Evolutionary conservation across 2,888 invertebrate species (phyloP).

Genomic region (Nudaria mundana): DNA sequence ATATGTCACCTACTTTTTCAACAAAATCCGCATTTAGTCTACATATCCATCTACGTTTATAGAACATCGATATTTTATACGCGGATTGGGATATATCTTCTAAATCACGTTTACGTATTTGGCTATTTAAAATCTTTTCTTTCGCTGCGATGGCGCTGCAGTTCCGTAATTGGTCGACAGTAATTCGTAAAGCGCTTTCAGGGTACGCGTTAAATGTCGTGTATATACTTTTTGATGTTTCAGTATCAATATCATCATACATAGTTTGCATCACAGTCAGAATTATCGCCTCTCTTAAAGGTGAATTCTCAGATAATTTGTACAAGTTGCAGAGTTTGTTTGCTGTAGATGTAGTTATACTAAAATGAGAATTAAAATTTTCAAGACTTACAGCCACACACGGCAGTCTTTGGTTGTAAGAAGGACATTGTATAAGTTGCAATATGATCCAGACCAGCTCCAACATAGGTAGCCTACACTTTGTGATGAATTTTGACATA

Average conservation of each 20-base stretch:
- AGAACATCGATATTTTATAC: constrained; percentile 59
- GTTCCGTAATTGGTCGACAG: constrained; percentile 61
- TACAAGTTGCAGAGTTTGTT: constrained; percentile 51
- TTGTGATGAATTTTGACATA: constrained; percentile 52
- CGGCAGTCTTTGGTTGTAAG: constrained; percentile 43
- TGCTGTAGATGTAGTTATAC: constrained; percentile 45
- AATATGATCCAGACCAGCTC: constrained; percentile 61
- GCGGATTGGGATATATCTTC: constrained; percentile 61
- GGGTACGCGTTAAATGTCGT: constrained; percentile 50
- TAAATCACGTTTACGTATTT: constrained; percentile 53
- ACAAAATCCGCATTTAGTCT: constrained; percentile 57
- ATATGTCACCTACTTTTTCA: constrained; percentile 36
- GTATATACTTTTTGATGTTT: constrained; percentile 52
- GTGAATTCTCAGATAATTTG: constrained; percentile 42
- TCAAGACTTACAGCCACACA: constrained; percentile 52
- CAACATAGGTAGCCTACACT: constrained; percentile 57
- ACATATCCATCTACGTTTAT: constrained; percentile 56
- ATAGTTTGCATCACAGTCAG: constrained; percentile 53
- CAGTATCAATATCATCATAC: constrained; percentile 37
- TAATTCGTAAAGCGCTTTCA: constrained; percentile 52
- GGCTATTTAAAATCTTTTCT: constrained; percentile 61
- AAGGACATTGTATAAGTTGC: constrained; percentile 48
- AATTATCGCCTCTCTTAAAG: constrained; percentile 60
- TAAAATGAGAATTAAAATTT: constrained; percentile 55
- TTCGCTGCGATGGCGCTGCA: constrained; percentile 58